phyloP scores from a whole-genome alignment of 2,888 invertebrate species.

The Stomorhina lunata region DNA sequence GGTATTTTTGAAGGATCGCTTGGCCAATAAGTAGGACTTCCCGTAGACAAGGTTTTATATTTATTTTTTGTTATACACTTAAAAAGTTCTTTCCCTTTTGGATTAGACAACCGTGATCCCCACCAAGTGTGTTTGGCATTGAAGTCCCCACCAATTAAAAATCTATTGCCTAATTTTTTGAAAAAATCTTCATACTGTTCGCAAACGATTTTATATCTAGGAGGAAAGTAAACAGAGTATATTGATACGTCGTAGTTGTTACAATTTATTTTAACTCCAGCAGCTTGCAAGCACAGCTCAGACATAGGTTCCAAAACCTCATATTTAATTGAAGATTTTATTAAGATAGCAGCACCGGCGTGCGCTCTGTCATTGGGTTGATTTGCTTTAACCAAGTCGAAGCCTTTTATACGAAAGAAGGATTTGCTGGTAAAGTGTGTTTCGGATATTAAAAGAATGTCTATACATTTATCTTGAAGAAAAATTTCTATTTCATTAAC shows the following conservation, averaged over 20 bases:
- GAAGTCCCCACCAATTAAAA: too few relatives aligned
- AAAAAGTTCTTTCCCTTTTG: too few relatives aligned
- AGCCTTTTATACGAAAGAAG: neutral
- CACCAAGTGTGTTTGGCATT: neutral
- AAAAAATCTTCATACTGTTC: too few relatives aligned
- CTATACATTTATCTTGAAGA: neutral
- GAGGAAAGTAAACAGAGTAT: too few relatives aligned
- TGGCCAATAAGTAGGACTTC: too few relatives aligned
- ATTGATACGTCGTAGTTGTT: too few relatives aligned
- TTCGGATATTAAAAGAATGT: constrained; percentile 17
- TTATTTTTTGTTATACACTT: too few relatives aligned
- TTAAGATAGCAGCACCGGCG: constrained; percentile 10
- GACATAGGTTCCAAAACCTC: neutral
- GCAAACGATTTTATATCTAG: too few relatives aligned
- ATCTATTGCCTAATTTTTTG: too few relatives aligned
- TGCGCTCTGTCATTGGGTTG: constrained; percentile 20
- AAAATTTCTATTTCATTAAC: constrained; percentile 12
- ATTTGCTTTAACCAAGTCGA: constrained; percentile 9
- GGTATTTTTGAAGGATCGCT: too few relatives aligned
- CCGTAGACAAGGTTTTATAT: too few relatives aligned
- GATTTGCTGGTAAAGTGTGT: constrained; percentile 29
- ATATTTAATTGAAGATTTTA: constrained; percentile 9
- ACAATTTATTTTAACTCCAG: neutral
- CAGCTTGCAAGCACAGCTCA: neutral
- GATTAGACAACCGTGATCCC: neutral